Evolutionary conservation across 2,113 vertebrate species (phyloP).

Genomic region (Charina bottae): DNA sequence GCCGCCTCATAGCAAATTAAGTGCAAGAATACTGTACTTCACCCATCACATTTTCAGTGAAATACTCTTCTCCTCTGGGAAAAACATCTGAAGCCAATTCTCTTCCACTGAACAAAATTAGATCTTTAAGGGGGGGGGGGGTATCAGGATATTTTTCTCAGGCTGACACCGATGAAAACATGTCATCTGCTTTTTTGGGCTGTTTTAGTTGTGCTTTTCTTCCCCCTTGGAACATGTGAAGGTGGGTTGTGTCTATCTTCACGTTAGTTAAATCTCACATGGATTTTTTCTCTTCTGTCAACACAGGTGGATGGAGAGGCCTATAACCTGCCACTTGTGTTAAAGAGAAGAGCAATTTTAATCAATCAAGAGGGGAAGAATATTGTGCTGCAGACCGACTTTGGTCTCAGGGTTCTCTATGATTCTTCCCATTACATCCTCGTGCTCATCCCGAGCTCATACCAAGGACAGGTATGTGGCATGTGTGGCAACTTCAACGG

Average conservation of each 20-base stretch:
- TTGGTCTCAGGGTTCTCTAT: constrained; percentile 73
- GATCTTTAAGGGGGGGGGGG: neutral
- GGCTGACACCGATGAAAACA: neutral
- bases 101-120: neutral
- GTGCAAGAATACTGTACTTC: neutral
- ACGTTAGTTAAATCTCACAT: neutral
- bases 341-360: constrained; percentile 51
- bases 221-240: neutral
- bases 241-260: neutral
- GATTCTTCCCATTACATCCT: constrained; percentile 63
- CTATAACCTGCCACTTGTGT: constrained; percentile 63
- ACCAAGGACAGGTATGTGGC: constrained; percentile 65
- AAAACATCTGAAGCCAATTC: neutral
- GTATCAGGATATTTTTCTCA: neutral
- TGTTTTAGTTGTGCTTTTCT: neutral
- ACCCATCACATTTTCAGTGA: neutral
- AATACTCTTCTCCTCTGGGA: neutral
- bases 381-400: constrained; percentile 65
- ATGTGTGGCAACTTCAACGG: constrained; percentile 77
- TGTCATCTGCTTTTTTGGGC: no score
- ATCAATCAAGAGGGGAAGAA: constrained; percentile 68
- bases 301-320: constrained; percentile 62
- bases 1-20: neutral
- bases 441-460: constrained; percentile 67
- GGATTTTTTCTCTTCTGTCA: neutral